A percentile compares a stretch with the other conserved stretches of the same genome.
Evolutionary conservation across 1,140 invertebrate species (phyloP).

Genomic region (Apis mellifera): Amel_HAv3.1 CM009935.2:6397001-6397500

Average conservation of each 20-base stretch:
- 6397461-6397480: conserved; percentile 20
- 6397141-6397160: background rate
- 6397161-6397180: background rate
- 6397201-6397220: conserved; percentile 39
- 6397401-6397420: conserved; percentile 15
- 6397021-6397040: background rate
- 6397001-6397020: too few species aligned
- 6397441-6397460: conserved; percentile 17
- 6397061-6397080: background rate
- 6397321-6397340: conserved; percentile 34
- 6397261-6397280: conserved; percentile 59
- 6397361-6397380: conserved; percentile 7
- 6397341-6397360: background rate
- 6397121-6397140: conserved; percentile 31
- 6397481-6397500: background rate
- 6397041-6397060: background rate
- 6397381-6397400: conserved; percentile 6
- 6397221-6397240: conserved; percentile 48
- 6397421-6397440: conserved; percentile 50
- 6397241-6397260: conserved; percentile 41
- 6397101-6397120: background rate
- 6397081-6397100: background rate
- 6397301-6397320: conserved; percentile 47
- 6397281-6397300: conserved; percentile 36
- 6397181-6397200: conserved; percentile 28